Conservation (phyloP, 2,888 invertebrate genomes). For the Pyrrhia umbra region DNA sequence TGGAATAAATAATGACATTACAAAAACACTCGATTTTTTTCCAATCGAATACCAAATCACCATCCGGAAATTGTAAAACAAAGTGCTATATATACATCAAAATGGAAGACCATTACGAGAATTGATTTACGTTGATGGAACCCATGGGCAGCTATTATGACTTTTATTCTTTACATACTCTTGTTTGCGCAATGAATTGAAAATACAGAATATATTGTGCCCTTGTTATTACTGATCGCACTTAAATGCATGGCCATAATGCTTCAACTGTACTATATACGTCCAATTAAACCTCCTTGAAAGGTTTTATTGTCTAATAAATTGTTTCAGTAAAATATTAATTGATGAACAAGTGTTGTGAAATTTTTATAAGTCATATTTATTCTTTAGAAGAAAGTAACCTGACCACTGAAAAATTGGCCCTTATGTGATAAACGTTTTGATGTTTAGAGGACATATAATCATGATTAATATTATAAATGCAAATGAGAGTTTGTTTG, state of each 20-base stretch:
- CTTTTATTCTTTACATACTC: slow-evolving; percentile 19
- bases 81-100: slow-evolving; percentile 37
- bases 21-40: slow-evolving; percentile 16
- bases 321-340: background rate
- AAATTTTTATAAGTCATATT: too few relatives aligned
- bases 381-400: too few relatives aligned
- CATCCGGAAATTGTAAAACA: slow-evolving; percentile 48
- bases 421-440: too few relatives aligned
- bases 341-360: background rate
- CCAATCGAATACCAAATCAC: slow-evolving; percentile 18
- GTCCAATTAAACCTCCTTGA: slow-evolving; percentile 9
- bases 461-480: too few relatives aligned
- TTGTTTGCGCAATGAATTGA: slow-evolving; percentile 27
- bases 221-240: slow-evolving; percentile 4
- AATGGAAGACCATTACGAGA: slow-evolving; percentile 51
- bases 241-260: background rate
- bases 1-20: background rate
- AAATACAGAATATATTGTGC: slow-evolving; percentile 9
- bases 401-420: too few relatives aligned
- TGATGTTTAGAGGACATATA: too few relatives aligned
- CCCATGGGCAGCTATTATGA: slow-evolving; percentile 40
- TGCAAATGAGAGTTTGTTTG: too few relatives aligned
- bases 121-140: slow-evolving; percentile 53
- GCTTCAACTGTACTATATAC: slow-evolving; percentile 2
- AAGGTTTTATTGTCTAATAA: slow-evolving; percentile 6